Evolutionary conservation across 2,113 vertebrate species (phyloP).

Genomic region (Alectura lathami): DNA sequence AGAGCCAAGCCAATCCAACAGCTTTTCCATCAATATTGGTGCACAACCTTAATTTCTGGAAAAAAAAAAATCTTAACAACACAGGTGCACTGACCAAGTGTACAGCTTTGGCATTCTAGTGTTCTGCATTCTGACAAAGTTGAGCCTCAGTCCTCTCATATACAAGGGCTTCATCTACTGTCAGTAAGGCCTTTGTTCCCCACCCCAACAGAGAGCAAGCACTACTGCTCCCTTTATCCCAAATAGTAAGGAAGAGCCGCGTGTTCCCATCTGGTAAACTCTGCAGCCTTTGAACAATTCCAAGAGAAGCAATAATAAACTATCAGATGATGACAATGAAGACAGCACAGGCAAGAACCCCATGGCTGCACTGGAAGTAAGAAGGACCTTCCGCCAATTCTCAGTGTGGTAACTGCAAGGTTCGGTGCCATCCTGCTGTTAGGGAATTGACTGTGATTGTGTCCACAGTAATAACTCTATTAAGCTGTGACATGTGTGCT

Average conservation of each 20-base stretch:
- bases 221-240: neutral
- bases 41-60: neutral
- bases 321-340: neutral
- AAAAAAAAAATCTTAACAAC: neutral
- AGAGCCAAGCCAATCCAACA: neutral
- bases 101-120: neutral
- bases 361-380: neutral
- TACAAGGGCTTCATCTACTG: neutral
- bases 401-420: neutral
- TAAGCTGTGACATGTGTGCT: neutral
- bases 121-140: neutral
- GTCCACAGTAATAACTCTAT: accelerated
- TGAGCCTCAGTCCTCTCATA: neutral
- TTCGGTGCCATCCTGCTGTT: neutral
- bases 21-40: neutral
- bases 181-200: neutral
- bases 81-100: neutral
- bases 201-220: neutral
- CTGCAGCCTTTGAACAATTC: neutral
- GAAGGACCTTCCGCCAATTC: neutral
- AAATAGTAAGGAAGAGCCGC: neutral
- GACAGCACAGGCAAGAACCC: neutral
- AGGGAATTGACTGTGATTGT: neutral
- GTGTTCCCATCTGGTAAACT: neutral
- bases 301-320: neutral